A percentile compares a stretch with the other conserved stretches of the same genome.
These are phyloP conservation scores for Sussaba pulchella DNA, from an alignment of 2,888 invertebrate genomes.

Conservation along the genomic window DNA sequence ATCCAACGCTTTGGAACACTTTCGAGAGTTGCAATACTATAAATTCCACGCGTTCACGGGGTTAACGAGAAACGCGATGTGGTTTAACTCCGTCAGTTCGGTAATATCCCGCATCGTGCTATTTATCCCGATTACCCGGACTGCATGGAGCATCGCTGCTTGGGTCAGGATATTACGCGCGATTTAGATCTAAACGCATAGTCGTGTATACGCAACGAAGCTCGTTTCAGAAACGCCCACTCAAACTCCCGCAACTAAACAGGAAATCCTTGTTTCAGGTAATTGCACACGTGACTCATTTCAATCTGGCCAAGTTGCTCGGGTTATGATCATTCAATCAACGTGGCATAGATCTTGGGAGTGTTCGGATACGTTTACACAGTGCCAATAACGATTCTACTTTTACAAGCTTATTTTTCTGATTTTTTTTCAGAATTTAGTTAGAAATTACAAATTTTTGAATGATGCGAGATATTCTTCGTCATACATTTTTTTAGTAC, in stretches of 20 bases:
- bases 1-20: too few relatives aligned
- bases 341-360: slow-evolving; percentile 11
- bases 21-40: too few relatives aligned
- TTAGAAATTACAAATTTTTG: too few relatives aligned
- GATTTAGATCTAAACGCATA: slow-evolving; percentile 62
- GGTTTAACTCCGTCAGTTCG: not conserved
- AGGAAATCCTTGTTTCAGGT: slow-evolving; percentile 84
- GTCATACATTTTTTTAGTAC: too few relatives aligned
- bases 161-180: slow-evolving; percentile 57
- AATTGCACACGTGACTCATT: slow-evolving; percentile 80
- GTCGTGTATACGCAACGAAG: slow-evolving; percentile 47
- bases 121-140: slow-evolving; percentile 30
- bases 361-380: slow-evolving; percentile 4
- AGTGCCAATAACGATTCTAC: not conserved
- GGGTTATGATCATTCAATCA: slow-evolving; percentile 50
- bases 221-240: slow-evolving; percentile 63
- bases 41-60: too few relatives aligned
- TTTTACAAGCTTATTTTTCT: too few relatives aligned
- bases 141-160: slow-evolving; percentile 17
- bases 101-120: not conserved
- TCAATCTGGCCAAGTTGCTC: slow-evolving; percentile 72
- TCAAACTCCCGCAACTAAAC: slow-evolving; percentile 78
- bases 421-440: too few relatives aligned
- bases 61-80: not conserved
- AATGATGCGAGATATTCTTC: too few relatives aligned